Evolutionary conservation across 2,797 vertebrate genomes (phyloP), one percentile per base, ranked within the genome.

Genomic region (Microctenopoma lineatum): DNA sequence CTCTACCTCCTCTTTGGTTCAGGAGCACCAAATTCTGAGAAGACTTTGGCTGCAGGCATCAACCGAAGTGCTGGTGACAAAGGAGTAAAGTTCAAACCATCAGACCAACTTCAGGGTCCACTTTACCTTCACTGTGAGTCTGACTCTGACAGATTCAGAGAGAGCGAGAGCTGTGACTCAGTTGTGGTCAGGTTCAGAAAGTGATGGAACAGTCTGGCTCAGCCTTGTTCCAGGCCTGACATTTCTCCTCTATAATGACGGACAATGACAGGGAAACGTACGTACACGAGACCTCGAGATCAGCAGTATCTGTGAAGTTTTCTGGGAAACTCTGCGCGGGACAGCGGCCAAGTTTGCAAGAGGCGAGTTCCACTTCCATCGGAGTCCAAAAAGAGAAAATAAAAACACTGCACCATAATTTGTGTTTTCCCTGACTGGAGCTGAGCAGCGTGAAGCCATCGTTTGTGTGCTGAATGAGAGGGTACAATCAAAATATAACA

Each of bases 321-420:
- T 85, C 79, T 87, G 84, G 84, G 83, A 88, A 91, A 87, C 74
- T 91, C 83, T 84, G 82, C 84, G 66, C 4, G 39, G 71, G 76
- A 83, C 4, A 6, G 3, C 46, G 6, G 81, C 84, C 73, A 86
- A 84, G 56, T 62, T 70, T 70, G 70, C 27, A 39, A 80, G 66
- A 45, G 53, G 18, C 13, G 48, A 32, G 57, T 68, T 72, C 55
- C 5, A 48, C 59, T 66, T 57, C 55, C 25, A 26, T 62, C 56
- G 2, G 27, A 25, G 51, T 57, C 65, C 59, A 29, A 29, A 29
- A 29, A 29, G 5, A 1, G 70, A 58, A 76, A 80, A 84, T 77
- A 38, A 42, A 36, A 4, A 6, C 44, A 70, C 63, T 8, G 4
- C 59, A 29, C 55, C 41, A 5, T 42, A 65, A 13, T 59, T 62